A percentile compares a stretch with the other conserved stretches of the same genome.
phyloP scores from a whole-genome alignment of 2,113 vertebrate genomes.

The Prionailurus viverrinus region DNA sequence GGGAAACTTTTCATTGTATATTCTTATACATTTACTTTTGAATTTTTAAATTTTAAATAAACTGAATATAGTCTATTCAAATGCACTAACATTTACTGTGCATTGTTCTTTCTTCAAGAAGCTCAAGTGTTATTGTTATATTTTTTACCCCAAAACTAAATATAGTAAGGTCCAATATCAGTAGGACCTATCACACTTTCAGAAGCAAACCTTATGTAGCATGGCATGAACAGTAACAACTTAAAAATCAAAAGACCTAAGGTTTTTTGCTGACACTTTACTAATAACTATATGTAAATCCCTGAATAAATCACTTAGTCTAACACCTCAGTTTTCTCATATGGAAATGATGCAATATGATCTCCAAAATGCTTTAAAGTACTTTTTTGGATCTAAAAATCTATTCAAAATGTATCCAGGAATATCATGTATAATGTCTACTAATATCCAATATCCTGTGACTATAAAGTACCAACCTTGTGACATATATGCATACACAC shows the following conservation, averaged over 20 bases:
- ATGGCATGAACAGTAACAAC: background rate
- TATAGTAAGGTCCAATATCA: background rate
- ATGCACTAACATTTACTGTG: background rate
- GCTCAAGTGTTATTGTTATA: background rate
- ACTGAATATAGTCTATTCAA: background rate
- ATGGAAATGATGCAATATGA: background rate
- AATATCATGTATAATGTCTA: background rate
- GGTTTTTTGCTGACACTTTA: constrained; percentile 33
- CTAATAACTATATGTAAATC: constrained; percentile 30
- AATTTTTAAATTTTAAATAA: constrained; percentile 49
- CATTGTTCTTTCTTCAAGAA: constrained; percentile 22
- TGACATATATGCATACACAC: background rate
- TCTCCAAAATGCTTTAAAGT: background rate
- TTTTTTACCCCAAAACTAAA: constrained; percentile 17
- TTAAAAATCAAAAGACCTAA: background rate
- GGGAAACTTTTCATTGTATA: background rate
- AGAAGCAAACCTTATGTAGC: background rate
- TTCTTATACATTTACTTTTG: background rate
- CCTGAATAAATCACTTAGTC: background rate
- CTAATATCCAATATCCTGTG: background rate
- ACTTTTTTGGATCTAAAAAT: background rate
- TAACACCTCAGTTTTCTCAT: background rate
- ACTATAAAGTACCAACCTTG: background rate
- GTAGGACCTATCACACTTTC: background rate
- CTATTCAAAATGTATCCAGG: background rate